Conservation (phyloP, 2,797 vertebrate genomes). For the Sebastes itinus region DNA sequence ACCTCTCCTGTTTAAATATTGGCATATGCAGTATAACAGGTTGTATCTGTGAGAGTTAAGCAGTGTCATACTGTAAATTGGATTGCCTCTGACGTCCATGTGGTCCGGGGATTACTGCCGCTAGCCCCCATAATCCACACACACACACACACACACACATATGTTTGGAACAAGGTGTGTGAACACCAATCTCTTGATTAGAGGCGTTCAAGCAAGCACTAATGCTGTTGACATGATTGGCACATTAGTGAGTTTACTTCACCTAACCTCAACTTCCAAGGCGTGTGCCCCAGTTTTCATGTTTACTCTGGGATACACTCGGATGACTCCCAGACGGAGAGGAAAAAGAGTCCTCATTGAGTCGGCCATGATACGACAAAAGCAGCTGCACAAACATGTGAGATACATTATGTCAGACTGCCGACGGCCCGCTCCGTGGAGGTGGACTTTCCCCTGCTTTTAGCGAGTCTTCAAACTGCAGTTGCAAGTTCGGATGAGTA, state of each 20-base stretch:
- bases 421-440: constrained; percentile 13
- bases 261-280: constrained; percentile 45
- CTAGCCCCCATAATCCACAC: constrained; percentile 63
- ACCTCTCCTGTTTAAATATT: not conserved
- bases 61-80: constrained; percentile 65
- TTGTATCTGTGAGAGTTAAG: constrained; percentile 45
- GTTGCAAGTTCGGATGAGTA: not conserved
- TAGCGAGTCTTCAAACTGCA: constrained; percentile 5
- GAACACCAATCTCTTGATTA: constrained; percentile 52
- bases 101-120: constrained; percentile 64
- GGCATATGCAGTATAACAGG: constrained; percentile 9
- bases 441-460: constrained; percentile 10
- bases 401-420: constrained; percentile 51
- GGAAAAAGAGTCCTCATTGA: constrained; percentile 30
- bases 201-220: constrained; percentile 34
- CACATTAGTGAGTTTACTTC: constrained; percentile 64
- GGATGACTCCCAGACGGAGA: constrained; percentile 27
- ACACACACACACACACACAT: constrained; percentile 20
- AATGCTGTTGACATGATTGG: constrained; percentile 62
- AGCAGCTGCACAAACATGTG: constrained; percentile 69
- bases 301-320: constrained; percentile 45
- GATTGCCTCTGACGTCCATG: constrained; percentile 72
- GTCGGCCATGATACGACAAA: constrained; percentile 39
- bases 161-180: constrained; percentile 54
- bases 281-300: constrained; percentile 37